Evolutionary conservation across 2,113 vertebrate genomes (phyloP).

Genomic region (Amazona vittata): DNA sequence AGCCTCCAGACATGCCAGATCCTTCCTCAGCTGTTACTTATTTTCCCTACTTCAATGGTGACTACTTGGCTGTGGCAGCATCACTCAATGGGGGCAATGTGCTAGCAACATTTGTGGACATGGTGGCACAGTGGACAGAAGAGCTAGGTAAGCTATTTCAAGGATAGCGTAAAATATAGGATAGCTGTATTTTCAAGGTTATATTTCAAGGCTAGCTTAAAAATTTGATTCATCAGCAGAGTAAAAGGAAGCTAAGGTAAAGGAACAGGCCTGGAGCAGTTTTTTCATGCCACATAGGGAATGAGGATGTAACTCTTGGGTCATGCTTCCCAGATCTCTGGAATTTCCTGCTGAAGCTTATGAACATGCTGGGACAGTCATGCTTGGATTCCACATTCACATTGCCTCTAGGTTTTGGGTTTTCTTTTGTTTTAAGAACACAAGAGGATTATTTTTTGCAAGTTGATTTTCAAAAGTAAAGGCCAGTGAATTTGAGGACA

Average conservation of each 20-base stretch:
- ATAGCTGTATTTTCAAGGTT: neutral
- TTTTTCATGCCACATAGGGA: neutral
- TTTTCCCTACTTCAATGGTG: constrained; percentile 87
- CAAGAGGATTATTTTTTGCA: neutral
- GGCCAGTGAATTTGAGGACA: neutral
- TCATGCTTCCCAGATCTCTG: neutral
- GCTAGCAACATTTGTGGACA: constrained; percentile 86
- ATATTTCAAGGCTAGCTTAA: neutral
- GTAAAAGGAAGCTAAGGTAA: neutral
- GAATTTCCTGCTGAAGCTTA: constrained; percentile 7
- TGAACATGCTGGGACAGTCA: neutral
- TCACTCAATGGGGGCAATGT: constrained; percentile 94
- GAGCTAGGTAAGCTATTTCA: constrained; percentile 82
- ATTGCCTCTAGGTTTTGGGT: neutral
- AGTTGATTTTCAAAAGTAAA: neutral
- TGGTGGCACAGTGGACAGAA: constrained; percentile 85
- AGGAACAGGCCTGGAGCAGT: neutral
- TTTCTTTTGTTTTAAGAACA: neutral
- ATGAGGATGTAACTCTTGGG: neutral
- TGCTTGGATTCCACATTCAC: neutral
- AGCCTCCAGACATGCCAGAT: constrained; percentile 77
- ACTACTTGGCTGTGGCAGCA: constrained; percentile 90
- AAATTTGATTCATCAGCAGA: neutral
- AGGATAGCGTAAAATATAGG: neutral
- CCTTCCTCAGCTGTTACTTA: constrained; percentile 81